A percentile compares a stretch with the other conserved stretches of the same genome.
These are phyloP conservation scores for Agrotis clavis DNA, from an alignment of 2,888 invertebrate genomes.

Conservation along the genomic window DNA sequence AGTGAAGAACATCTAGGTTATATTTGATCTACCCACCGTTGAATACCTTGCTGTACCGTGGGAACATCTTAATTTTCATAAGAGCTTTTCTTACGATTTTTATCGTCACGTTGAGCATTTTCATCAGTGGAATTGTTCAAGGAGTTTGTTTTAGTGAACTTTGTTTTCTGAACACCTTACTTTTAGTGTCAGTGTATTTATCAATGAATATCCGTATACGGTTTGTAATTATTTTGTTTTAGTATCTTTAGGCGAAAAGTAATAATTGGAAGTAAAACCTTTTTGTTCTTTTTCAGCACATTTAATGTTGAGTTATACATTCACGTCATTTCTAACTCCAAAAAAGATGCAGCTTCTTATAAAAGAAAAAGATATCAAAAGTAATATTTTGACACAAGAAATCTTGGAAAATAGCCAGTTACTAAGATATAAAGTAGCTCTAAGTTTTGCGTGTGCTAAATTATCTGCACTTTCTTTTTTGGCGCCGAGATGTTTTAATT, in stretches of 20 bases:
- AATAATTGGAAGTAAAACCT: too few relatives aligned
- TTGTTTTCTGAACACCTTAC: not conserved
- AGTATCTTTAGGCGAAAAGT: too few relatives aligned
- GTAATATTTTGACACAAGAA: not conserved
- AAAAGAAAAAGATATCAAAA: too few relatives aligned
- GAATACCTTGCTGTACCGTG: constrained; percentile 15
- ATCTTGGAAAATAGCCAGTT: not conserved
- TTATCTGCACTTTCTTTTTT: constrained; percentile 13
- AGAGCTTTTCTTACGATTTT: constrained; percentile 41
- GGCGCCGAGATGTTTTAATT: constrained; percentile 26
- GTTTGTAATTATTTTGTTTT: not conserved
- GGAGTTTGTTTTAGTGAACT: constrained; percentile 9
- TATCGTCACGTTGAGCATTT: constrained; percentile 26
- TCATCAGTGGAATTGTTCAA: constrained; percentile 3
- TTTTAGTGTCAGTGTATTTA: not conserved
- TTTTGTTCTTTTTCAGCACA: too few relatives aligned
- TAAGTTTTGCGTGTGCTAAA: not conserved
- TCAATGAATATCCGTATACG: not conserved
- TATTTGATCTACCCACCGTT: constrained; percentile 24
- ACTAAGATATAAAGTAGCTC: not conserved
- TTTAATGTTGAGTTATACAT: not conserved
- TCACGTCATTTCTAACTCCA: not conserved
- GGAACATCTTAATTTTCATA: constrained; percentile 47
- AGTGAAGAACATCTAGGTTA: constrained; percentile 11
- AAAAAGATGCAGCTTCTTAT: too few relatives aligned